A percentile compares a stretch with the other conserved stretches of the same genome.
These are phyloP conservation scores for Enteromius afrohamiltoni DNA, from an alignment of 2,797 vertebrate genomes.

Conservation along the genomic window DNA sequence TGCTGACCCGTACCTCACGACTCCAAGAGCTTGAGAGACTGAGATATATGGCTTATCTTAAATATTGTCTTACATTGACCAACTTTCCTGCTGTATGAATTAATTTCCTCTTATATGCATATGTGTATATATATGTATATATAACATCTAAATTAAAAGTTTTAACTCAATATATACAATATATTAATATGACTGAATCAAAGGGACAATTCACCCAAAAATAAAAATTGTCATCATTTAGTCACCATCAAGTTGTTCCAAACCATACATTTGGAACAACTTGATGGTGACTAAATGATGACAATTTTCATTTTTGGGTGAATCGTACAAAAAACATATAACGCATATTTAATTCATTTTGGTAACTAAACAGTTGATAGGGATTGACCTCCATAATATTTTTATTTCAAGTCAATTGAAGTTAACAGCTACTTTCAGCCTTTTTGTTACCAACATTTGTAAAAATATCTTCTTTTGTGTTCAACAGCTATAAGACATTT, in stretches of 20 bases:
- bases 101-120: not conserved
- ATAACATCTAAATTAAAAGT: too few species aligned
- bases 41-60: not conserved
- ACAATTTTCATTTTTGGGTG: too few species aligned
- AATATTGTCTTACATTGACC: not conserved
- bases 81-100: not conserved
- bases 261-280: too few species aligned
- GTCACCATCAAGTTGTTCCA: not conserved
- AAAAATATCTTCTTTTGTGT: not conserved
- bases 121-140: too few species aligned
- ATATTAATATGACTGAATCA: too few species aligned
- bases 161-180: not conserved
- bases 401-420: too few species aligned
- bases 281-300: too few species aligned
- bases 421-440: not conserved
- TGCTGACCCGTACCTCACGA: not conserved
- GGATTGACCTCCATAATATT: too few species aligned
- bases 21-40: not conserved
- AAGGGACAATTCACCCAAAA: not conserved
- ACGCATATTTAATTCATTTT: too few species aligned
- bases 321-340: not conserved
- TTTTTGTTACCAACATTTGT: not conserved
- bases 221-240: not conserved
- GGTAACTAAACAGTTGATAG: not conserved
- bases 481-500: too few species aligned